Base-by-base conservation (phyloP, 2,797 vertebrate genomes). In the Manis crassicaudata region DNA sequence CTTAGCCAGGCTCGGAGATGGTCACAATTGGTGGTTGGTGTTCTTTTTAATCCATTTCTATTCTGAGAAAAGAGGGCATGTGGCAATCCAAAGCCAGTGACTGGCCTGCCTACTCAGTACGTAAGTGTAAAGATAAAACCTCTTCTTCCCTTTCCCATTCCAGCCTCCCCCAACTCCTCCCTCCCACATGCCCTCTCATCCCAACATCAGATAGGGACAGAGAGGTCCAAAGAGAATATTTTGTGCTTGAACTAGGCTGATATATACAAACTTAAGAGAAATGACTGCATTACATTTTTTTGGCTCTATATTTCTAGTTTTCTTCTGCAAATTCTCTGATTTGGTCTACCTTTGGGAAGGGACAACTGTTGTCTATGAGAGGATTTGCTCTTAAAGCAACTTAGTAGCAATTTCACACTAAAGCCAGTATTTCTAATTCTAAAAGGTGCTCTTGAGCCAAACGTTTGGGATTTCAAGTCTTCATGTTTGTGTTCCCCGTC, bases 221-320 rank as follows among this genome's bases (percentile, higher is more conserved):
- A 92, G 40, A 43, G 1, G 2, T 90, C 50, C 62, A 63, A 86
- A 88, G 60, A 86, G 50, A 82, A 88, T 70, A 32, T 67, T 70
- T 37, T 25, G 58, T 52, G 32, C 25, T 63, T 58, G n/a, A 46
- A 11, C 18, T 18, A 82, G 56, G 76, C 21, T 80, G 27, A 62
- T 54, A 1, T 40, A 25, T 13, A 32, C 40, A 27, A n/a, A 81
- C 43, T 87, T 17, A 0, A 18, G 25, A 62, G 25, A 79, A 70
- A 43, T 85, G 46, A 60, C 60, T 89, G 92, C n/a, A 25, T 94
- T 88, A 1, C 52, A 13, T 90, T 89, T 95, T 80, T 67, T 60
- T 89, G 65, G 18, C 43, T 88, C 70, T 12, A 6, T 18, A 25
- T 46, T 85, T 20, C 65, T 88, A 7, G 60, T 80, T 83, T 85